These are phyloP conservation scores for Cryptophagus acutangulus DNA, from an alignment of 2,888 invertebrate species.

Conservation along the genomic window DNA sequence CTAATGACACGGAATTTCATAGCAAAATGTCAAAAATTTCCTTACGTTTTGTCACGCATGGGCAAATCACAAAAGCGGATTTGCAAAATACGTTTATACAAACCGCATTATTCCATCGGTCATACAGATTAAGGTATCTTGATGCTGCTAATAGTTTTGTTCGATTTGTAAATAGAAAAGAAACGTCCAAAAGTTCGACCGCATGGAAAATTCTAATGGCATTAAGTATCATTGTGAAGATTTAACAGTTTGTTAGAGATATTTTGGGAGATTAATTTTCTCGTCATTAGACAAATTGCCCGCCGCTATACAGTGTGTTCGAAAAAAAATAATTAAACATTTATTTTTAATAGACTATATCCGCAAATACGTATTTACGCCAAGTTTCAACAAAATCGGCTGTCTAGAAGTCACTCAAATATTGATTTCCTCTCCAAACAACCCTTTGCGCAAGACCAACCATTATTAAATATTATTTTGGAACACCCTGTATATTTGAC, in stretches of 20 bases:
- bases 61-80: constrained; percentile 28
- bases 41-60: constrained; percentile 26
- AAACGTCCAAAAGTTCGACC: constrained; percentile 29
- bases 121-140: too few relatives aligned
- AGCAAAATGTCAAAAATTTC: constrained; percentile 32
- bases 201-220: constrained; percentile 43
- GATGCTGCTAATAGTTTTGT: too few relatives aligned
- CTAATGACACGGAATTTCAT: constrained; percentile 36
- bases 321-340: too few relatives aligned
- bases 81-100: constrained; percentile 13
- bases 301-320: too few relatives aligned
- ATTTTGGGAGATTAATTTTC: neutral
- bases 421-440: too few relatives aligned
- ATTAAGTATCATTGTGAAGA: constrained; percentile 33
- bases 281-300: constrained; percentile 1
- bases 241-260: constrained; percentile 6
- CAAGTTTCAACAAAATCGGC: too few relatives aligned
- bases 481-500: too few relatives aligned
- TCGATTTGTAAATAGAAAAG: constrained; percentile 22
- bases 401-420: too few relatives aligned
- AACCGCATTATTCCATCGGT: constrained; percentile 19
- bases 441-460: too few relatives aligned
- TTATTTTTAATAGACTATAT: too few relatives aligned
- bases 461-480: too few relatives aligned
- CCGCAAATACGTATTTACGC: too few relatives aligned